These are phyloP conservation scores for Philypnodon macrostomus DNA, from an alignment of 2,797 vertebrate species.

Conservation along the genomic window DNA sequence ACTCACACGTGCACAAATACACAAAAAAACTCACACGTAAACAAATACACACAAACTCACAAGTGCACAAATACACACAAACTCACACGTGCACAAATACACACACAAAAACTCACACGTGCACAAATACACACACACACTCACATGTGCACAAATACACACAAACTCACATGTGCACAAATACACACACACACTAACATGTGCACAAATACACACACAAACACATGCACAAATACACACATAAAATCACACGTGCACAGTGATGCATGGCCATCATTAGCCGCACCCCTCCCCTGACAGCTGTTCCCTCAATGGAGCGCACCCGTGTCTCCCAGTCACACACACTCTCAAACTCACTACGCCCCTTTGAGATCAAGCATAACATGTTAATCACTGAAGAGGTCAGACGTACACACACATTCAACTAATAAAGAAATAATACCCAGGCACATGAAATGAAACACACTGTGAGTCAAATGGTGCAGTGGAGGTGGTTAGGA, in stretches of 20 bases:
- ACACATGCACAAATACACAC: constrained; percentile 16
- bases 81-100: constrained; percentile 14
- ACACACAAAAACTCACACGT: constrained; percentile 27
- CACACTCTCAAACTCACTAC: constrained; percentile 20
- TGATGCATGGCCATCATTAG: constrained; percentile 65
- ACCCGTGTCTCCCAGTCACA: too few species aligned
- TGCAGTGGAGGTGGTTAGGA: constrained; percentile 5
- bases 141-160: neutral
- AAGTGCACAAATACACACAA: constrained; percentile 1
- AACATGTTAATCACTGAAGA: constrained; percentile 50
- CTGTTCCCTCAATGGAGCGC: constrained; percentile 60
- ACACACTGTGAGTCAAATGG: constrained; percentile 4
- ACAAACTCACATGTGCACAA: constrained; percentile 1
- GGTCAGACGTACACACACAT: constrained; percentile 46
- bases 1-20: too few species aligned
- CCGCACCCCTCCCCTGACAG: constrained; percentile 55
- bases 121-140: constrained; percentile 3
- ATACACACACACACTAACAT: constrained; percentile 12
- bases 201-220: constrained; percentile 15
- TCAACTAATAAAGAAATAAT: constrained; percentile 4
- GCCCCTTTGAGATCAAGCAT: constrained; percentile 29
- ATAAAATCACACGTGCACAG: constrained; percentile 17
- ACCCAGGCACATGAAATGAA: constrained; percentile 2
- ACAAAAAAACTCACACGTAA: too few species aligned
- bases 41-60: constrained; percentile 8